Base-by-base conservation (phyloP, 2,888 invertebrate species). In the Apoda limacodes region DNA sequence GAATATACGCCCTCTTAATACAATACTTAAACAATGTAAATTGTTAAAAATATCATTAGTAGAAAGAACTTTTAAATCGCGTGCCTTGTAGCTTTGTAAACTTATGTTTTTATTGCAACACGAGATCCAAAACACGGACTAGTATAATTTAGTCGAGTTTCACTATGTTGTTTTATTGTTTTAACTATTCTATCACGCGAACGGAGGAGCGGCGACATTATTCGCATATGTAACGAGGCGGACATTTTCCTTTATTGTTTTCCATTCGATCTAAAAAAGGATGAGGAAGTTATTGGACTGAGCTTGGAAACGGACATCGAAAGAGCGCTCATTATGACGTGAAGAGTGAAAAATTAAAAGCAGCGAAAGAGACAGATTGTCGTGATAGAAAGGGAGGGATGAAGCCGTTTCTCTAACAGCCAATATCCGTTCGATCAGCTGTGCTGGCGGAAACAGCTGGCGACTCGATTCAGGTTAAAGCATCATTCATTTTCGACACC, bases 341-440 rank as follows among this genome's bases (percentile, higher is more conserved):
- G 51, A 44, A 47, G 53, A 61, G 52, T 56, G 58, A 58, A 65
- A 64, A 62, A 61, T 69, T 62, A 63, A 62, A 60, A 60, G 49
- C 51, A 47, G 40, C 43, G 52, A 53, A 17, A 49, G 45, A 49
- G 53, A 60, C 50, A 40, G 48, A 40, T 39, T 37, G 36, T 47
- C 37, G 35, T 25, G 34, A 22, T 27, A 20, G 30, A 7, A 10
- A 23, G 14, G 29, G 12, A 13, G 21, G 19, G 25, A 11, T 28
- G 9, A 25, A 28, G 37, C 32, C 53, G 50, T 51, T 50, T 56
- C 53, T 54, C 49, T 71, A 75, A 72, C 71, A 65, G 71, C 68
- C 70, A 76, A 76, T 78, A 78, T 76, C 76, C 78, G 70, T 59
- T 60, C 71, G 71, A 78, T 78, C 78, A 78, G 78, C 72, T 75